Evolutionary conservation across 2,888 invertebrate species (phyloP).

Genomic region (Drosophila anomalipes): DNA sequence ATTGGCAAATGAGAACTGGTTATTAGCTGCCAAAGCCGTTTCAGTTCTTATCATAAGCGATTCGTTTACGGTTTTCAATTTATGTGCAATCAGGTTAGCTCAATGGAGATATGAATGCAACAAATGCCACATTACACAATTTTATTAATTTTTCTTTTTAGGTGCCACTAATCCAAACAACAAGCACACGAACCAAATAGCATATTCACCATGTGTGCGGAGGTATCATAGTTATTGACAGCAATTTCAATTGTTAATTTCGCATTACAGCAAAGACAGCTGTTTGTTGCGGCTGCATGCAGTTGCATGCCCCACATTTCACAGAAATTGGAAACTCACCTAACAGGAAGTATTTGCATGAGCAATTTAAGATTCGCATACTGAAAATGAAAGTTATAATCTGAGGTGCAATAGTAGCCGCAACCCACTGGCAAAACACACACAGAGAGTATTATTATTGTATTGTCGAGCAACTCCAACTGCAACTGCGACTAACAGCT

Average conservation of each 20-base stretch:
- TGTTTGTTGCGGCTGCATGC: conserved; percentile 6
- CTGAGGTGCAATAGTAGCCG: conserved; percentile 39
- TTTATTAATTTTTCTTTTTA: conserved; percentile 21
- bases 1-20: conserved; percentile 38
- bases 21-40: conserved; percentile 6
- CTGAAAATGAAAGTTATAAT: conserved; percentile 74
- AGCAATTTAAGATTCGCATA: conserved; percentile 56
- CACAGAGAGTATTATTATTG: conserved; percentile 19
- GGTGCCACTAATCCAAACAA: background rate
- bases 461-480: conserved; percentile 9
- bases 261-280: conserved; percentile 16
- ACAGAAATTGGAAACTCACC: conserved; percentile 65
- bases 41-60: conserved; percentile 60
- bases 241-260: conserved; percentile 13
- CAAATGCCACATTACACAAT: conserved; percentile 12
- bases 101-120: conserved; percentile 18
- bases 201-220: background rate
- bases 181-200: background rate
- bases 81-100: conserved; percentile 48
- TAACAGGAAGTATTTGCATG: conserved; percentile 75
- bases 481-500: background rate
- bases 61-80: conserved; percentile 38
- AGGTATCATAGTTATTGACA: background rate
- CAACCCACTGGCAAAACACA: conserved; percentile 32
- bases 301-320: conserved; percentile 60